Evolutionary conservation across 2,888 invertebrate genomes (phyloP), one percentile per base, ranked within the genome.

Genomic region (Polyommatus icarus): DNA sequence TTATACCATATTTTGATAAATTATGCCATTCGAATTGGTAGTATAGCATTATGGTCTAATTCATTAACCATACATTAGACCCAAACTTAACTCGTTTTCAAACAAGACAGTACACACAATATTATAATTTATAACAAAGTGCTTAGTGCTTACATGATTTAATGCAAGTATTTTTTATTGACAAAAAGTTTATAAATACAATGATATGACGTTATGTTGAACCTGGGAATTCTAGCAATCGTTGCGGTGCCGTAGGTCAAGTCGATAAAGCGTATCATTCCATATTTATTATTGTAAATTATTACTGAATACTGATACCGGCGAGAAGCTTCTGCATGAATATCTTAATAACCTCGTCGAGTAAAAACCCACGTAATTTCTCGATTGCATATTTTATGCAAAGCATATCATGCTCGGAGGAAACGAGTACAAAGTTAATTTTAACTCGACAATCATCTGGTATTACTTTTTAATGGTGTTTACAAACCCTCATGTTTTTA

Each of bases 231-330:
- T 67, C 67, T 24, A 32, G 67, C 29, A 67, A 67, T 29, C 29
- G 7, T 32, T 67, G 29, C 2, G 61, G 10, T 10, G 24, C 67
- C 67, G 12, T 15, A 24, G 15, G 29, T 67, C 67, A 67, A 32
- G 67, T 67, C 67, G 67, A 67, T 67, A 67, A 32, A 15, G 29
- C 67, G 32, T 32, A 32, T 18, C 32, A 67, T 67, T 67, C 1
- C 18, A 67, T 67, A 67, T 67, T 67, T 67, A 67, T 67, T 67
- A 67, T 67, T 67, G 67, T 67, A 67, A 67, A 67, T 67, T 67
- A 67, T 67, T 29, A 32, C 67, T 32, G 29, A 67, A 32, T 32
- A 18, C 67, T 67, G 67, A 67, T 67, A 67, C 67, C 15, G 29
- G 15, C 15, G 29, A 67, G 67, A 29, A 67, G 67, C 29, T 24